Base-by-base conservation (phyloP, 2,888 invertebrate genomes). In the Bibio marci region DNA sequence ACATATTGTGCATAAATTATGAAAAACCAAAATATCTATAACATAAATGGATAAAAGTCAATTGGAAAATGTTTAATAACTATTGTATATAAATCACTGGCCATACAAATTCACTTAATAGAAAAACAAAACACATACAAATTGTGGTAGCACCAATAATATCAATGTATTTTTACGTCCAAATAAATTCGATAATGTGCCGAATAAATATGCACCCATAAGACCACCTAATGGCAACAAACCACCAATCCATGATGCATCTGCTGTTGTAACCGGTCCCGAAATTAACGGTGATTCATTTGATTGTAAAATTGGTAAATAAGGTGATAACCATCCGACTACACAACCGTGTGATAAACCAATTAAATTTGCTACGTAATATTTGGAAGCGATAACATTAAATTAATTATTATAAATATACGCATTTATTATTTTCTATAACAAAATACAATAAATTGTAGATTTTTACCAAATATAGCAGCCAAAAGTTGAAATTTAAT, bases 111-210 rank as follows among this genome's bases (percentile, higher is more conserved):
- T n/a, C n/a, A n/a, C n/a, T n/a, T 12, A 6, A n/a, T n/a, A 13
- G 13, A 18, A 33, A 4, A n/a, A 6, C 5, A 33, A 17, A 33
- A 6, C 6, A 14, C 15, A 13, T 44, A 60, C 57, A 30, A 58
- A 54, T 45, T 59, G 56, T 4, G 58, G 41, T 0, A 59, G 32
- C n/a, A 57, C 57, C 25, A 52, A 45, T 15, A 54, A 41, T 3
- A 56, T 45, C 3, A 57, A 41, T 33, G 52, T 46, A 1, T 51
- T 47, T 31, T 54, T 56, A 5, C 57, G 52, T 7, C 59, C 59
- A 22, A 54, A 52, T 27, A 44, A 46, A 11, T 51, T 39, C 2
- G 50, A 47, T n/a, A 53, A 14, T 31, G 45, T 49, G 8, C 59
- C 58, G 33, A 52, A 54, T 3, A 52, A 5, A 2, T 54, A 30